Percentiles rank a stretch among this genome's conserved stretches.
Evolutionary conservation across 1,140 invertebrate genomes (phyloP).

Genomic region (Drosophila albomicans): DNA sequence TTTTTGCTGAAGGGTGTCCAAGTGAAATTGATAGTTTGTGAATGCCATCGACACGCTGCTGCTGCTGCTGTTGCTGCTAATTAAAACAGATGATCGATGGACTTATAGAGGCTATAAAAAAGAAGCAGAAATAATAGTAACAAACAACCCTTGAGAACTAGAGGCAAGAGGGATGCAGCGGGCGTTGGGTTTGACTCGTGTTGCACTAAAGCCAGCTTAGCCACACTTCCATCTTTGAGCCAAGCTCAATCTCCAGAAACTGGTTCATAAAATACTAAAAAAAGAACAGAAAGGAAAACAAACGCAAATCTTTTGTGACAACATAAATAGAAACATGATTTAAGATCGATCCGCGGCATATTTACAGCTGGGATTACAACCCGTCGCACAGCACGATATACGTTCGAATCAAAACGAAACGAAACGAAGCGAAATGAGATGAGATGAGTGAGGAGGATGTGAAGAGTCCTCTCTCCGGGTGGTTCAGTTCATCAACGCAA

Average conservation of each 20-base stretch:
- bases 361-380: conserved; percentile 84
- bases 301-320: conserved; percentile 83
- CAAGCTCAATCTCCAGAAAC: conserved; percentile 35
- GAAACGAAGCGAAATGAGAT: conserved; percentile 9
- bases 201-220: conserved; percentile 70
- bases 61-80: conserved; percentile 70
- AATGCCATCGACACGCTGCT: conserved; percentile 81
- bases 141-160: conserved; percentile 75
- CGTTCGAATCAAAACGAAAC: background rate
- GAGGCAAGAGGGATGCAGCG: conserved; percentile 4
- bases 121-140: conserved; percentile 15
- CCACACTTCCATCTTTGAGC: conserved; percentile 56
- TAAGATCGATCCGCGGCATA: conserved; percentile 68
- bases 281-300: background rate
- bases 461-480: conserved; percentile 59
- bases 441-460: conserved; percentile 15
- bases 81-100: conserved; percentile 84
- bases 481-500: conserved; percentile 36
- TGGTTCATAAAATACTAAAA: background rate
- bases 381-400: conserved; percentile 51
- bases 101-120: conserved; percentile 39
- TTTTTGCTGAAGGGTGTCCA: conserved; percentile 47
- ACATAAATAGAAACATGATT: conserved; percentile 84
- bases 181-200: conserved; percentile 45
- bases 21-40: conserved; percentile 82